These are phyloP conservation scores for Calidris pugnax DNA, from an alignment of 2,113 vertebrate genomes.

Conservation along the genomic window DNA sequence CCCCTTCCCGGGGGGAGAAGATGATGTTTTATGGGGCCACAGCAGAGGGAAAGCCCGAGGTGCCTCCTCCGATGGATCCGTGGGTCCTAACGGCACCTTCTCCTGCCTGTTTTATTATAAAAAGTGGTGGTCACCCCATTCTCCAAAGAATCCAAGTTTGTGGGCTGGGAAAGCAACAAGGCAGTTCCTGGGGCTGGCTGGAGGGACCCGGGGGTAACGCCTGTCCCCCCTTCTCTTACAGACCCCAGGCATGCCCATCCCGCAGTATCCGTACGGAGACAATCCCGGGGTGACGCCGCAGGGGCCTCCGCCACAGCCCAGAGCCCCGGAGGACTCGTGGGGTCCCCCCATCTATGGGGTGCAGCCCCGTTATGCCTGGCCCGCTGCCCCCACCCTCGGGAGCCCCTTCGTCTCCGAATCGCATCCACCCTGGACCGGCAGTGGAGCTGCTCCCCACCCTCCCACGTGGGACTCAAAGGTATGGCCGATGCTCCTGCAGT, in stretches of 20 bases:
- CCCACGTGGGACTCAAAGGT: constrained; percentile 73
- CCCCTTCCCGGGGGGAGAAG: fast-evolving
- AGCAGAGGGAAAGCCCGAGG: fast-evolving
- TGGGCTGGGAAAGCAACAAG: background rate
- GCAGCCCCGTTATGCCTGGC: constrained; percentile 70
- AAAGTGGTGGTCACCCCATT: fast-evolving
- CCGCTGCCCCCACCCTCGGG: constrained; percentile 26
- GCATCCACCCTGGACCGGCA: constrained; percentile 49
- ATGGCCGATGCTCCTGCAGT: background rate
- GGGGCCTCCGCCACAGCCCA: background rate
- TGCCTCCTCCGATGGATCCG: too few relatives aligned
- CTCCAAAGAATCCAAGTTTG: background rate
- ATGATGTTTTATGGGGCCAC: fast-evolving
- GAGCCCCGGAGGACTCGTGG: constrained; percentile 70
- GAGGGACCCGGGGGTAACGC: background rate
- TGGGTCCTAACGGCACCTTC: fast-evolving
- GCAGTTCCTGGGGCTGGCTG: background rate
- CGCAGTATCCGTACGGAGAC: constrained; percentile 71
- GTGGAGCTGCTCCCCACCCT: constrained; percentile 22
- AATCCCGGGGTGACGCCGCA: constrained; percentile 21
- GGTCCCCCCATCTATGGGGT: constrained; percentile 49
- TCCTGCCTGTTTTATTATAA: background rate
- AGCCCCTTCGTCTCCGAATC: constrained; percentile 38
- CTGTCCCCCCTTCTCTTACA: constrained; percentile 8
- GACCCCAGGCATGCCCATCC: constrained; percentile 65